phyloP scores from a whole-genome alignment of 1,140 invertebrate genomes.

The Thaumetopoea pityocampa region DNA sequence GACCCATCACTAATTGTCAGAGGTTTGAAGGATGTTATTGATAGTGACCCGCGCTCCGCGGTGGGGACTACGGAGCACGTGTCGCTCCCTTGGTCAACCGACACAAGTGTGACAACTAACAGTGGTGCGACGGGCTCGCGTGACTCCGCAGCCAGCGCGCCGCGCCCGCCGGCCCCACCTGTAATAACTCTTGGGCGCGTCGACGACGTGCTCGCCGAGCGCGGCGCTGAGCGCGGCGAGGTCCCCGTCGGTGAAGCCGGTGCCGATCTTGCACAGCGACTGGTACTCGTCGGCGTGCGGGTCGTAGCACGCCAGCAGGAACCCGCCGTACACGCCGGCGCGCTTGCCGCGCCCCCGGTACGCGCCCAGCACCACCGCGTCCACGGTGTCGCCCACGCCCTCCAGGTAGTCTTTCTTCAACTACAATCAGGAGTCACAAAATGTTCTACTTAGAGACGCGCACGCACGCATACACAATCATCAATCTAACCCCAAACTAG shows the following conservation, averaged over 20 bases:
- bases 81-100: too few relatives aligned
- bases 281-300: constrained; percentile 95
- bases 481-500: too few relatives aligned
- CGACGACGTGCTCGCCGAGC: constrained; percentile 87
- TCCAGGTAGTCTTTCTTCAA: constrained; percentile 99
- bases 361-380: constrained; percentile 97
- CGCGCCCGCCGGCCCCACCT: too few relatives aligned
- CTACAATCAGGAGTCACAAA: constrained; percentile 28
- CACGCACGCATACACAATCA: neutral
- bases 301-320: constrained; percentile 98
- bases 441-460: neutral
- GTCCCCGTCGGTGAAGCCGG: constrained; percentile 97
- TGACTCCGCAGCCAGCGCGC: too few relatives aligned
- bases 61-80: too few relatives aligned
- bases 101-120: too few relatives aligned
- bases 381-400: constrained; percentile 94
- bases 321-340: constrained; percentile 96
- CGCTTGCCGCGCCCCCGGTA: constrained; percentile 96
- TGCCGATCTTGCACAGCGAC: constrained; percentile 90
- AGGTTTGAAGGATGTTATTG: too few relatives aligned
- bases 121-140: too few relatives aligned
- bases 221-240: constrained; percentile 86
- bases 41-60: too few relatives aligned
- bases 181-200: constrained; percentile 89
- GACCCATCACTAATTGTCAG: too few relatives aligned